Percentiles rank a stretch among this genome's conserved stretches.
Evolutionary conservation across 2,888 invertebrate species (phyloP).

Genomic region (Trissonchulus latispiculum): DNA sequence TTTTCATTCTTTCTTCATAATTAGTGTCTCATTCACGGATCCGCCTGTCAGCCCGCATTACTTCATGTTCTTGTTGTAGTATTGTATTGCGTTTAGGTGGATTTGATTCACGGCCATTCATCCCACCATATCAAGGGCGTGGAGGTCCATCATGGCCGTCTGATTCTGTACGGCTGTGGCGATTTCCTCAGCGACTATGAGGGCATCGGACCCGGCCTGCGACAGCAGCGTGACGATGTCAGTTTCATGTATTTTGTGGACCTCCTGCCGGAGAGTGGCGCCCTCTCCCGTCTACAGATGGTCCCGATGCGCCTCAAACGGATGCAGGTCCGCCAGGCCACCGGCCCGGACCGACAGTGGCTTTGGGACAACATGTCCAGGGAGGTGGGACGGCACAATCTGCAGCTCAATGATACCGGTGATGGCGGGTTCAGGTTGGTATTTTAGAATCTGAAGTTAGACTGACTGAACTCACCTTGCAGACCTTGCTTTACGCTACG

Average conservation of each 20-base stretch:
- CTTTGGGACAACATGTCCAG: slow-evolving; percentile 17
- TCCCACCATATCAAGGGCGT: slow-evolving; percentile 30
- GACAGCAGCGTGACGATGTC: slow-evolving; percentile 13
- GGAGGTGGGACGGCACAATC: neutral
- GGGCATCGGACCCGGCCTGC: slow-evolving; percentile 23
- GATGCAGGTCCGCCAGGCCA: slow-evolving; percentile 9
- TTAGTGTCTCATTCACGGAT: neutral
- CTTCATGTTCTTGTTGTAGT: neutral
- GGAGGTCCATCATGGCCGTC: slow-evolving; percentile 30
- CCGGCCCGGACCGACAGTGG: neutral
- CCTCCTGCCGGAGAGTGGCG: neutral
- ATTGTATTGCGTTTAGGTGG: slow-evolving; percentile 18
- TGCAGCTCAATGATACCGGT: neutral
- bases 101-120: slow-evolving; percentile 30
- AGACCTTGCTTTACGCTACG: too few species aligned
- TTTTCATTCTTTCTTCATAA: neutral
- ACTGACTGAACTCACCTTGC: too few species aligned
- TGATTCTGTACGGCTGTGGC: slow-evolving; percentile 31
- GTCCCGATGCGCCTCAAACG: slow-evolving; percentile 18
- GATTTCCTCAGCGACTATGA: slow-evolving; percentile 31
- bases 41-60: neutral
- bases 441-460: neutral
- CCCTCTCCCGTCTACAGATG: neutral
- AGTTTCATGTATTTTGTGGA: slow-evolving; percentile 24
- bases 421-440: neutral